Percentiles rank a stretch among this genome's conserved stretches.
phyloP scores from a whole-genome alignment of 2,797 vertebrate genomes.

The Clangula hyemalis region DNA sequence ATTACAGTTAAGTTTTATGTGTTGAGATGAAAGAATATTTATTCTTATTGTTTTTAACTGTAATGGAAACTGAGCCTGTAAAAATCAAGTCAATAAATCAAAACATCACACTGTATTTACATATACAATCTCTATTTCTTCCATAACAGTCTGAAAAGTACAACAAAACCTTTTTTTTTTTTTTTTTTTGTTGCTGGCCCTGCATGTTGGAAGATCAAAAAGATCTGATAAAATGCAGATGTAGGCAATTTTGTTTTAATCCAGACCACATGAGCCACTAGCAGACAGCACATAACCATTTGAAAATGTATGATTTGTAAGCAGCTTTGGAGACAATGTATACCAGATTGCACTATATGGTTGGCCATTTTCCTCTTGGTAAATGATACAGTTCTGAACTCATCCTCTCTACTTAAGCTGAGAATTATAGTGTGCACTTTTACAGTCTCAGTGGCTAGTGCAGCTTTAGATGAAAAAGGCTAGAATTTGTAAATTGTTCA shows the following conservation, averaged over 20 bases:
- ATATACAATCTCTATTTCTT: background rate
- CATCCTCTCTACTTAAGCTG: background rate
- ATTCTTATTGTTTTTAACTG: background rate
- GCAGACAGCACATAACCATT: background rate
- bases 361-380: background rate
- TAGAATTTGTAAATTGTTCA: background rate
- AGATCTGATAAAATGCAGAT: conserved; percentile 47
- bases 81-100: background rate
- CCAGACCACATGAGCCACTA: background rate
- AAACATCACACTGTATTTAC: background rate
- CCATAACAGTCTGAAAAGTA: background rate
- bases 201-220: background rate
- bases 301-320: conserved; percentile 5
- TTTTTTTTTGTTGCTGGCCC: background rate
- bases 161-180: background rate
- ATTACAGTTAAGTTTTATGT: background rate
- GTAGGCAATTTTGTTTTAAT: conserved; percentile 14
- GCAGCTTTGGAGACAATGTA: background rate
- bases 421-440: background rate
- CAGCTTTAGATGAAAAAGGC: background rate
- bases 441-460: background rate
- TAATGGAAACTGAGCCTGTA: background rate
- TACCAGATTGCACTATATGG: background rate
- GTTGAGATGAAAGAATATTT: background rate
- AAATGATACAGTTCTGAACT: conserved; percentile 25